Base-by-base conservation (phyloP, 2,113 vertebrate species). In the Rousettus leschenaultii region DNA sequence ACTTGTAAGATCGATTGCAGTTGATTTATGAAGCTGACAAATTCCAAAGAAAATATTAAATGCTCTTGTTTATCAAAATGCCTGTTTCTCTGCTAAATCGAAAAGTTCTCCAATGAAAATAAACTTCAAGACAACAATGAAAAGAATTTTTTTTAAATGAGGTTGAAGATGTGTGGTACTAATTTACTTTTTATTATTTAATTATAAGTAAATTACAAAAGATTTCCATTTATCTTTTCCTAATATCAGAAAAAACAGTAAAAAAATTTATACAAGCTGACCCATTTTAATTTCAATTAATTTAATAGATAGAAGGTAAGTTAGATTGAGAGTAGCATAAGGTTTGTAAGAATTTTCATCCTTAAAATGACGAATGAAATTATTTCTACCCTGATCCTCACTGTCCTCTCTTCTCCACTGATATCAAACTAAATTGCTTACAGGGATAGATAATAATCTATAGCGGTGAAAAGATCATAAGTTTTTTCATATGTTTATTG, bases 41-140 rank as follows among this genome's bases (percentile, higher is more conserved):
- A 88, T 92, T 93, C 40, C 48, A 51, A 59, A 93, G 38, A 70
- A 92, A 93, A 26, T 86, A 61, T 21, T 86, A 83, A 73, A 91
- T 10, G 40, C 13, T 82, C 10, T 24, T 68, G 21, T n/a, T 86
- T 78, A 48, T 84, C 28, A 92, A 89, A 96, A 83, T 65, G 30
- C 19, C 26, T 48, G 13, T 38, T 24, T 26, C 33, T 73, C 18
- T 84, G 26, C 61, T 86, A 8, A 77, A 70, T 21, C 55, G 77
- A 51, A 45, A 28, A 68, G 70, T 0, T 45, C 21, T 68, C 48
- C 35, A 94, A 70, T n/a, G 24, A 75, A 93, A 93, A 43, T 18
- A 53, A 71, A 91, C 19, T 45, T 82, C n/a, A 78, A 70, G 18
- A 38, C 66, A 53, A 87, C 19, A 59, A 13, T 33, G 19, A 43